Evolutionary conservation across 2,113 vertebrate species (phyloP), one percentile per base, ranked within the genome.

Genomic region (Cinclus cinclus): DNA sequence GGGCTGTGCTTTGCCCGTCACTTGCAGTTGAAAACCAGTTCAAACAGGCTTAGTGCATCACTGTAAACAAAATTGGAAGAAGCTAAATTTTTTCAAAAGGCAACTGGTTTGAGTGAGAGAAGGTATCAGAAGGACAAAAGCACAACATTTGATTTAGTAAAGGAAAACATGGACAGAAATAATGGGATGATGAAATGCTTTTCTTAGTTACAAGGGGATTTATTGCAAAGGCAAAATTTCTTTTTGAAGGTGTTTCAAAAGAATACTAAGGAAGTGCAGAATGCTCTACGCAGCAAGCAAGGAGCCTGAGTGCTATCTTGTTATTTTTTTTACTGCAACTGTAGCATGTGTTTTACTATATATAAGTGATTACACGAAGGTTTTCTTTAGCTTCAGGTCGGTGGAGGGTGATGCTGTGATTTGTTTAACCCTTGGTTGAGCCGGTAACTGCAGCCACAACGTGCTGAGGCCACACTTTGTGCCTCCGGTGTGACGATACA

Each of bases 401-500:
- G 67, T 82, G 52, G 76, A 9, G 76, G 41, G n/a, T 55, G 60
- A 84, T 35, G 23, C 33, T 31, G 59, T 56, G 42, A 37, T 74
- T 68, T 65, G 28, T 44, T 91, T 76, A 53, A 63, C 67, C 24
- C 44, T 53, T 58, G 35, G 30, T 14, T 67, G 76, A 75, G 56
- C 73, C 1, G 9, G 21, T 68, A 62, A n/a, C 41, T 3, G 6
- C 41, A 67, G 64, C 67, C 21, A 24, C 13, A 5, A 30, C 47
- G 49, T 53, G 65, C 53, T 30, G 71, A 65, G 58, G 60, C 60
- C 11, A 8, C 22, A 9, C 35, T 50, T 89, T 60, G 49, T 75
- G 39, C 73, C 64, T 69, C 5, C 0, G 3, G 31, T 27, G 11
- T 39, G 58, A 56, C 0, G 1, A 18, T 55, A 12, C 6, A 22